phyloP scores from a whole-genome alignment of 2,797 vertebrate genomes.

The Bradypodion pumilum region DNA sequence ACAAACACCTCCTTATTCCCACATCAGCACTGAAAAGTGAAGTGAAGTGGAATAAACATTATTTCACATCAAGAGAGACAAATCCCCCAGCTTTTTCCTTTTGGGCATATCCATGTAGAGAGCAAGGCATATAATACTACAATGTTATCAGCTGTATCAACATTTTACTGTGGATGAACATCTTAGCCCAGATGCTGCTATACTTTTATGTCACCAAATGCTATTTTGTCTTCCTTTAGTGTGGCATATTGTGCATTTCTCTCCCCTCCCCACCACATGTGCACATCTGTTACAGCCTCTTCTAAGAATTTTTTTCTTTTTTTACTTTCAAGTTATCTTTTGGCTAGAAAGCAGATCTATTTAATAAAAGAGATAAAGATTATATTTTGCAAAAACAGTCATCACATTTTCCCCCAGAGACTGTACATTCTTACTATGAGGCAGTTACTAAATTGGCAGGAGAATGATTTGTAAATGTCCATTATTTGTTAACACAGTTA shows the following conservation, averaged over 20 bases:
- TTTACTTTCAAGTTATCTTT: neutral
- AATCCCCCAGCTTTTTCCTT: neutral
- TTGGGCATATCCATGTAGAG: neutral
- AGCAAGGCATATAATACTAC: neutral
- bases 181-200: slow-evolving; percentile 4
- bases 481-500: no score
- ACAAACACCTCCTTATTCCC: neutral
- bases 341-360: neutral
- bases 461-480: neutral
- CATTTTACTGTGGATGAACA: neutral
- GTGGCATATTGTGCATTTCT: neutral
- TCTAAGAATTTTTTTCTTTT: neutral
- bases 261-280: neutral
- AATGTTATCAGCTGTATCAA: neutral
- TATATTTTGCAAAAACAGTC: neutral
- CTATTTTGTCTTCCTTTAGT: neutral
- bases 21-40: neutral
- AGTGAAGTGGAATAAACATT: slow-evolving; percentile 12
- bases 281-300: neutral
- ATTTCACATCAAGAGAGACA: neutral
- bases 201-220: slow-evolving; percentile 4
- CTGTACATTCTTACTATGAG: neutral
- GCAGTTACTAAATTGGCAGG: neutral
- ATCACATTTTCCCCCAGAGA: neutral
- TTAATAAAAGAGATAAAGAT: neutral